A percentile compares a stretch with the other conserved stretches of the same genome.
Conservation (phyloP, 2,113 vertebrate species). For the Xenopus borealis region DNA sequence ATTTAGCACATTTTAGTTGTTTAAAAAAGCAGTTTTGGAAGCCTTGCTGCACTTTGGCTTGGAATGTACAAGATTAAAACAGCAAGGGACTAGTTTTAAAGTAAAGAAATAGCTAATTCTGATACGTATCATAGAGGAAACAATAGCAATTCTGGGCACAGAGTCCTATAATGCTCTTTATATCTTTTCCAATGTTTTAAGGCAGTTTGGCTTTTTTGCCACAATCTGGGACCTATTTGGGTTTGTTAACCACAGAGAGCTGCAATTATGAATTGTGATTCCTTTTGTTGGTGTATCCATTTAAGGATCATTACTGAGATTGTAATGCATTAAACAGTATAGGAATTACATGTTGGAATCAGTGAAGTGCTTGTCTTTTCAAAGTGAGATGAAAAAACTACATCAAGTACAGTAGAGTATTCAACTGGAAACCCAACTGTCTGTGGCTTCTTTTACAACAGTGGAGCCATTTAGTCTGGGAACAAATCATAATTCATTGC, state of each 20-base stretch:
- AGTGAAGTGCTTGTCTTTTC: conserved; percentile 43
- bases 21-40: conserved; percentile 30
- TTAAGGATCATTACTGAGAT: conserved; percentile 42
- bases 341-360: conserved; percentile 38
- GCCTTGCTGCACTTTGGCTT: conserved; percentile 17
- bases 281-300: conserved; percentile 45
- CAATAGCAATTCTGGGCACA: conserved; percentile 43
- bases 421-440: conserved; percentile 51
- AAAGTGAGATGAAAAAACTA: conserved; percentile 19
- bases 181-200: conserved; percentile 43
- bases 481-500: conserved; percentile 49
- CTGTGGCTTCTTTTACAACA: conserved; percentile 47
- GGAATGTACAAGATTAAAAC: conserved; percentile 33
- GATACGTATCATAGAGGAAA: conserved; percentile 40
- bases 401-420: conserved; percentile 52
- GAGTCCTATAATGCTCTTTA: conserved; percentile 23
- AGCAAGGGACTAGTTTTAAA: conserved; percentile 38
- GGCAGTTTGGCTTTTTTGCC: conserved; percentile 44
- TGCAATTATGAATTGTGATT: conserved; percentile 38
- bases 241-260: conserved; percentile 54
- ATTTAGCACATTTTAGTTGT: conserved; percentile 28
- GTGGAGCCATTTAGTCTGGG: conserved; percentile 47
- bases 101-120: conserved; percentile 40
- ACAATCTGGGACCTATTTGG: conserved; percentile 41
- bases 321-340: conserved; percentile 37